These are phyloP conservation scores for Scalopus aquaticus DNA, from an alignment of 2,113 vertebrate species.

Conservation along the genomic window DNA sequence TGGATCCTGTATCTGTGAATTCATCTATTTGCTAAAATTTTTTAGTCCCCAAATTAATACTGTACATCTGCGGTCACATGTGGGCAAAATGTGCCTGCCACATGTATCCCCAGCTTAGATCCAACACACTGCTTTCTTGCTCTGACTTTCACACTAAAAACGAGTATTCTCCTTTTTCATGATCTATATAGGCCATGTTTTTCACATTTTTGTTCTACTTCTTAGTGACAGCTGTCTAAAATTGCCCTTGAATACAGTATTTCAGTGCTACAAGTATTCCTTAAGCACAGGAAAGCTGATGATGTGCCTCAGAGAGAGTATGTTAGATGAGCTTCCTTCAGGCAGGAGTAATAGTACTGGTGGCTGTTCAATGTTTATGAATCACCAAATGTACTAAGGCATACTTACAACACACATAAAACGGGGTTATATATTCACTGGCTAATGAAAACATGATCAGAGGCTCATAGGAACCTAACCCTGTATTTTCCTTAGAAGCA, in stretches of 20 bases:
- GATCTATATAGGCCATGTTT: neutral
- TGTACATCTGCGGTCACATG: neutral
- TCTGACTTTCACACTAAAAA: slow-evolving; percentile 5
- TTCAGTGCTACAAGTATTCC: neutral
- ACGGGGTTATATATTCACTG: neutral
- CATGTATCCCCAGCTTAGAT: neutral
- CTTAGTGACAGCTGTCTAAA: neutral
- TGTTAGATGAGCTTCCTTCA: neutral
- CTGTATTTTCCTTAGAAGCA: neutral
- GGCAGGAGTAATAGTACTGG: neutral
- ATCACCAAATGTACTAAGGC: neutral
- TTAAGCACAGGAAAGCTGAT: neutral
- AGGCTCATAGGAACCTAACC: neutral
- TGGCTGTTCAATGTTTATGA: neutral
- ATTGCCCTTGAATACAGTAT: neutral
- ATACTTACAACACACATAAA: slow-evolving; percentile 6
- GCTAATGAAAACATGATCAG: neutral
- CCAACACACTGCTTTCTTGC: neutral
- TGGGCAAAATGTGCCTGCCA: neutral
- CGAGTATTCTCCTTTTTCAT: neutral
- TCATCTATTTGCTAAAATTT: neutral
- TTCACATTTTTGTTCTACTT: neutral
- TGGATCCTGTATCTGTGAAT: neutral
- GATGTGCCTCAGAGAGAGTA: neutral
- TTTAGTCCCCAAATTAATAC: neutral